A percentile compares a stretch with the other conserved stretches of the same genome.
Conservation (phyloP, 64 coral and sea anemone genomes). For the Cladopsammia gracilis region DNA sequence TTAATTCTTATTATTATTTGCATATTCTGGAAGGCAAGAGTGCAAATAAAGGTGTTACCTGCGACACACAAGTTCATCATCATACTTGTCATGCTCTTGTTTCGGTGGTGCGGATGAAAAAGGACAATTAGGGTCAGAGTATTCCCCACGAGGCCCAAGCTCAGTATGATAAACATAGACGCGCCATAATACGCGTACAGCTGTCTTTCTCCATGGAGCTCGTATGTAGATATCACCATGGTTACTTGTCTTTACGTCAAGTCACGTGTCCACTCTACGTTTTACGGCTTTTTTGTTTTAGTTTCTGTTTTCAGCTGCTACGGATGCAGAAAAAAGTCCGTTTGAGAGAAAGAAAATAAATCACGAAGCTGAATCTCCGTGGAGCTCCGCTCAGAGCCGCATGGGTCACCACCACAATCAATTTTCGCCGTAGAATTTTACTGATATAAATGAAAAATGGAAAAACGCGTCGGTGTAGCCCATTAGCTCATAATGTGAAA, state of each 20-base stretch:
- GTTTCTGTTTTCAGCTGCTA: not conserved
- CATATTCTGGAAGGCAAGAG: too few species aligned
- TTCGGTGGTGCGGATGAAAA: slow-evolving; percentile 50
- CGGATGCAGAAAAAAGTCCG: not conserved
- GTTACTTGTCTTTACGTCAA: not conserved
- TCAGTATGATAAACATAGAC: slow-evolving; percentile 63
- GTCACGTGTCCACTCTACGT: too few species aligned
- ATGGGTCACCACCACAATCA: too few species aligned
- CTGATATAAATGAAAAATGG: too few species aligned
- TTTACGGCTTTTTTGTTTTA: not conserved
- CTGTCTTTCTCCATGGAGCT: not conserved
- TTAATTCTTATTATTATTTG: too few species aligned
- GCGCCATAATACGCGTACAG: slow-evolving; percentile 44
- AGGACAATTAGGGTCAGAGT: slow-evolving; percentile 41
- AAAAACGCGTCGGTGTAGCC: too few species aligned
- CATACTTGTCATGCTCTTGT: slow-evolving; percentile 41
- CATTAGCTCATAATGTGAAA: too few species aligned
- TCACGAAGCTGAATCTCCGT: too few species aligned
- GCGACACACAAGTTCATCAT: slow-evolving; percentile 65
- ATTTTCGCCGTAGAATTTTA: too few species aligned
- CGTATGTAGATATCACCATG: not conserved
- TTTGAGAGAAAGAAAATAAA: not conserved
- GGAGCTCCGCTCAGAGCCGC: too few species aligned
- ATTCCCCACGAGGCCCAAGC: slow-evolving; percentile 55
- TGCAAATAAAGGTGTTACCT: not conserved